Conservation (phyloP, 2,113 vertebrate species). For the Rhea pennata region DNA sequence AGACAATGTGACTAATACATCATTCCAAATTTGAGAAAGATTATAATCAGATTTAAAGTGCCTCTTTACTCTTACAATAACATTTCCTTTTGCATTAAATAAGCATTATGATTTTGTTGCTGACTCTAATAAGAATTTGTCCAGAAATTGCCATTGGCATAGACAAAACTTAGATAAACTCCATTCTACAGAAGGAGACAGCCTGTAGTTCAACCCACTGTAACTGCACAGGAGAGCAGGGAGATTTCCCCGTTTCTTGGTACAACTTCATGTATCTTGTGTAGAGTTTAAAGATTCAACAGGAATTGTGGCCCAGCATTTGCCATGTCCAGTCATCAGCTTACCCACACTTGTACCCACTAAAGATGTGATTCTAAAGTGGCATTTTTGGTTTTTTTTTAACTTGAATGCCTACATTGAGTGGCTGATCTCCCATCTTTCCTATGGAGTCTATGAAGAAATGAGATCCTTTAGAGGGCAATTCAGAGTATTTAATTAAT, state of each 20-base stretch:
- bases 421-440: neutral
- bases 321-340: neutral
- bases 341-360: neutral
- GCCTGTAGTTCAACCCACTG: accelerated
- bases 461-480: neutral
- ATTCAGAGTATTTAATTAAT: neutral
- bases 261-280: neutral
- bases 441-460: neutral
- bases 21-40: neutral
- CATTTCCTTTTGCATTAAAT: neutral
- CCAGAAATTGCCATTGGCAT: neutral
- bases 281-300: neutral
- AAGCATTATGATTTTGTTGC: neutral
- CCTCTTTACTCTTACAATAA: neutral
- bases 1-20: neutral
- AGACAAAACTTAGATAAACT: neutral
- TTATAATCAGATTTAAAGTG: neutral
- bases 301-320: neutral
- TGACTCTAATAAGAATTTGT: neutral
- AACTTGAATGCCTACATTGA: neutral
- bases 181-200: neutral
- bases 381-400: neutral
- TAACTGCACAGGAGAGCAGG: neutral
- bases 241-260: neutral
- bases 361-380: neutral